Evolutionary conservation across 92 coral and sea anemone genomes (phyloP).

Genomic region (Umimayanthus chanpuru): DNA sequence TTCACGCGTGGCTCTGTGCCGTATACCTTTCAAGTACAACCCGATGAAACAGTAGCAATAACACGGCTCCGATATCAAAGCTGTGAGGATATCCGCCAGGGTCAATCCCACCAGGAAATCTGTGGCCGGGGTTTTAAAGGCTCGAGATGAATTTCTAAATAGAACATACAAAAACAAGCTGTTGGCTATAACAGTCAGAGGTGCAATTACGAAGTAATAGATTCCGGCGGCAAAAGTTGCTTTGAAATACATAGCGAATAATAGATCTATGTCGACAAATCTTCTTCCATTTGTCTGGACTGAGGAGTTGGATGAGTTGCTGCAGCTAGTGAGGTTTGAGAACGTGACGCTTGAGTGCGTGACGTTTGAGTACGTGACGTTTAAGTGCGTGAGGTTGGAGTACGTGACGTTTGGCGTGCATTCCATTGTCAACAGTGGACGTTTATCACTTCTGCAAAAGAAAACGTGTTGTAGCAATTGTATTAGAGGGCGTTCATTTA

Average conservation of each 20-base stretch:
- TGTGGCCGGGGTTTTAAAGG: conserved; percentile 16
- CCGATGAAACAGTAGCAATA: neutral
- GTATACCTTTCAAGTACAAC: neutral
- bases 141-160: neutral
- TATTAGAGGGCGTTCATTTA: too few species aligned
- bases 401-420: neutral
- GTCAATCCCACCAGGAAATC: conserved; percentile 31
- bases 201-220: conserved; percentile 3
- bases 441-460: neutral
- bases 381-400: neutral
- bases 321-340: neutral
- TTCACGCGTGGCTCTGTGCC: neutral
- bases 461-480: too few species aligned
- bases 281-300: neutral
- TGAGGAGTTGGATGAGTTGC: neutral
- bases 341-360: neutral
- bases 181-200: conserved; percentile 18
- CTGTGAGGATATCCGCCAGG: conserved; percentile 23
- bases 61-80: conserved; percentile 1
- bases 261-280: neutral
- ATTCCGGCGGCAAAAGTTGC: conserved; percentile 6
- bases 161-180: neutral
- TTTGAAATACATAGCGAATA: neutral
- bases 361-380: neutral
- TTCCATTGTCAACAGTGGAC: neutral